Evolutionary conservation across 2,797 vertebrate genomes (phyloP).

Genomic region (Cygnus olor): DNA sequence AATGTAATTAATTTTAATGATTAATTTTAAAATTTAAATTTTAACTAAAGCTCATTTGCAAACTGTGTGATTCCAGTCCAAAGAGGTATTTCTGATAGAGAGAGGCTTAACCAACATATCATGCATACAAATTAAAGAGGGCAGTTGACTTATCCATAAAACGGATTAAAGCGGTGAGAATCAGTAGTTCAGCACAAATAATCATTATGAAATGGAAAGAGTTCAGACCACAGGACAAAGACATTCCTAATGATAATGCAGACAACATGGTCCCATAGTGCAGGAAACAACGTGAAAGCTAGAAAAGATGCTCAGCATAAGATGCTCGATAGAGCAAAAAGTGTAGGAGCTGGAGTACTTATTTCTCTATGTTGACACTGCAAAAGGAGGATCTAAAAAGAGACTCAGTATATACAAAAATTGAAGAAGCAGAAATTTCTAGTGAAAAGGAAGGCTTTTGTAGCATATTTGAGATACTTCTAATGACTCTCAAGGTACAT

Average conservation of each 20-base stretch:
- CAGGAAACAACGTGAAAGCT: not conserved
- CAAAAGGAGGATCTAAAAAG: not conserved
- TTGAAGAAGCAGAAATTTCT: not conserved
- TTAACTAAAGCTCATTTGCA: not conserved
- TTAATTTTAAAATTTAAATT: not conserved
- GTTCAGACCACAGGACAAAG: not conserved
- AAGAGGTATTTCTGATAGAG: not conserved
- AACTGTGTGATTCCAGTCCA: not conserved
- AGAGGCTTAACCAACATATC: not conserved
- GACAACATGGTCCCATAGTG: not conserved
- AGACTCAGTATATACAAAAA: not conserved
- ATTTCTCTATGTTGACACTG: not conserved
- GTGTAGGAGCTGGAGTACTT: rapidly evolving
- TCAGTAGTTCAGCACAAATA: not conserved
- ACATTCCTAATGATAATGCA: not conserved
- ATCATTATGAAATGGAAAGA: not conserved
- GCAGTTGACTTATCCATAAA: not conserved
- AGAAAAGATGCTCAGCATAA: not conserved
- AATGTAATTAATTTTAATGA: not conserved
- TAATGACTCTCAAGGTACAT: not conserved
- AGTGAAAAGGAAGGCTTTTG: not conserved
- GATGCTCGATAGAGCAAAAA: not conserved
- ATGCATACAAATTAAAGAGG: not conserved
- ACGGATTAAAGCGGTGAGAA: not conserved
- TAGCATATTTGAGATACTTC: not conserved